phyloP scores from a whole-genome alignment of 2,113 vertebrate species.

The Bos indicus region DNA sequence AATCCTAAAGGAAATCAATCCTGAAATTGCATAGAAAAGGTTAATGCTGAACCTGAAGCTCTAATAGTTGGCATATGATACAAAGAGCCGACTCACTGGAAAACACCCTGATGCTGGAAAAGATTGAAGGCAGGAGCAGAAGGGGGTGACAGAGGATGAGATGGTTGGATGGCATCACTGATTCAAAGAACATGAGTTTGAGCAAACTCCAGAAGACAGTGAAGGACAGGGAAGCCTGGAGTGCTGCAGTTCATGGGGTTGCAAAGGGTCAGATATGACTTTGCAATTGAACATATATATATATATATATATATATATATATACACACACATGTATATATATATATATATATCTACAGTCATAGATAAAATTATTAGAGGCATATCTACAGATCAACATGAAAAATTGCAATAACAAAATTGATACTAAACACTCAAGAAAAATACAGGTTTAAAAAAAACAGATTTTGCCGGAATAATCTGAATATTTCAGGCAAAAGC shows the following conservation, averaged over 20 bases:
- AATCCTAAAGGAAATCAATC: neutral
- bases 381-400: neutral
- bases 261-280: rapidly evolving
- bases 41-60: neutral
- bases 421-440: neutral
- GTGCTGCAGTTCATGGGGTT: neutral
- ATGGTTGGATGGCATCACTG: neutral
- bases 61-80: neutral
- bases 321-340: too few species aligned
- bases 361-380: neutral
- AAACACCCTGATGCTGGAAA: neutral
- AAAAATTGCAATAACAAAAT: neutral
- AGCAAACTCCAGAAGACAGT: neutral
- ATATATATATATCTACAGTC: neutral
- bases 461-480: neutral
- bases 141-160: neutral
- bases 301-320: too few species aligned
- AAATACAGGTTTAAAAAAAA: neutral
- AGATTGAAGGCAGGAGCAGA: neutral
- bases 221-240: neutral
- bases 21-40: neutral
- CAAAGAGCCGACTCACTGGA: neutral
- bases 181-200: neutral
- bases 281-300: neutral
- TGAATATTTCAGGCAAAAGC: neutral